Conservation (phyloP, 2,888 invertebrate species). For the Thereva unica region DNA sequence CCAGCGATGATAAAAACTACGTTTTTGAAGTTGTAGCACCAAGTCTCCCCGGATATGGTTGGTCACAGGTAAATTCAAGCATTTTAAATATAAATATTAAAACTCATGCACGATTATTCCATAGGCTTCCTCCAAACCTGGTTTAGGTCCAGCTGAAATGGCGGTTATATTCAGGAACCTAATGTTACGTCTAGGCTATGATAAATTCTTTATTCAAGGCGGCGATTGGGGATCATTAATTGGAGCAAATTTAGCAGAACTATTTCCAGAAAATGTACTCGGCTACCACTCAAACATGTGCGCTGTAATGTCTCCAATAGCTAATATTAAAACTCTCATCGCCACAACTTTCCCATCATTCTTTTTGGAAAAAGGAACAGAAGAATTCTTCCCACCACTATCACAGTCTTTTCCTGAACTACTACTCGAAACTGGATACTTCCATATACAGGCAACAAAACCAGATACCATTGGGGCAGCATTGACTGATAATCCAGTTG, state of each 20-base stretch:
- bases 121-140: slow-evolving; percentile 61
- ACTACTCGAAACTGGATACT: slow-evolving; percentile 59
- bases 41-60: slow-evolving; percentile 59
- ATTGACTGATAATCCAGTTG: slow-evolving; percentile 75
- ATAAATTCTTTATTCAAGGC: slow-evolving; percentile 67
- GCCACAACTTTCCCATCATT: slow-evolving; percentile 62
- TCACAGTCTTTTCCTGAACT: slow-evolving; percentile 39
- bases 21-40: slow-evolving; percentile 66
- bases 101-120: neutral
- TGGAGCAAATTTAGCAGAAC: slow-evolving; percentile 61
- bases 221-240: slow-evolving; percentile 78
- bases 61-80: slow-evolving; percentile 52
- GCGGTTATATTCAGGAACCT: slow-evolving; percentile 63
- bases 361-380: slow-evolving; percentile 59
- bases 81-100: neutral
- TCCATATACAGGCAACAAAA: slow-evolving; percentile 79
- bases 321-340: slow-evolving; percentile 51
- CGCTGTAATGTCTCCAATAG: slow-evolving; percentile 48
- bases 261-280: slow-evolving; percentile 63
- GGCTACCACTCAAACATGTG: slow-evolving; percentile 66
- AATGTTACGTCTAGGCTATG: slow-evolving; percentile 66
- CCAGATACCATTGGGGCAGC: slow-evolving; percentile 78
- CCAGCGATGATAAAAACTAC: slow-evolving; percentile 59
- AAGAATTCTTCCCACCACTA: slow-evolving; percentile 54
- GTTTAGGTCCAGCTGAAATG: slow-evolving; percentile 62